Base-by-base conservation (phyloP, 1,140 invertebrate genomes). In the Monomorium pharaonis region DNA sequence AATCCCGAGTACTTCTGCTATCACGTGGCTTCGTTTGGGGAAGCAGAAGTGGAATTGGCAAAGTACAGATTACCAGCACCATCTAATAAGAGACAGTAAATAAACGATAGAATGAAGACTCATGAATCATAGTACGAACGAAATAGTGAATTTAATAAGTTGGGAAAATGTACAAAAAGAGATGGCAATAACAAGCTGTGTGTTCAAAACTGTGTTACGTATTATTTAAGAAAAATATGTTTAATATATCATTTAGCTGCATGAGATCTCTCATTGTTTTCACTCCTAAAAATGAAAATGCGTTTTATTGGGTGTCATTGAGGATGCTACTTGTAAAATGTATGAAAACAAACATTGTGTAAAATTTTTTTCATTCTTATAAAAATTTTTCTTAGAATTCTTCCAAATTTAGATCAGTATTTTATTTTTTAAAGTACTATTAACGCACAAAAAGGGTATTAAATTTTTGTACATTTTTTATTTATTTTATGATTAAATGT, bases 1-100 rank as follows among this genome's bases (percentile, higher is more conserved):
- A 98, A 98, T 91, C 97, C 98, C 0, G 98, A 98, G 95, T 98
- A 98, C 92, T 99, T 97, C 91, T 96, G 96, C 87, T 98, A 98
- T 90, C 96, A 98, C 91, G 95, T 96, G 33, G 97, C 96, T 89
- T 97, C 97, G 84, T 98, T 97, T 91, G 97, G 96, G 88, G 97
- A 98, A 94, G 97, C 98, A 67, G 98, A 98, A 96, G 96, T 98
- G 21, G 98, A 98, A 95, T 97, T 98, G 97, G 94, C 95, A 16
- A 97, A 97, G 92, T 97, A 96, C 90, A 96, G 98, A 93, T 95
- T 97, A 63, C 97, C 97, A 58, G 97, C 97, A 93, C 97, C 97
- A 56, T 97, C 96, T 24, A 95, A 96, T 74, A 88, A 95, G 49
- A 95, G 94, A 86, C 75, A 75, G 10, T 63, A 83, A 62, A 54